Conservation (phyloP, 2,113 vertebrate genomes). For the Rhinolophus sinicus region DNA sequence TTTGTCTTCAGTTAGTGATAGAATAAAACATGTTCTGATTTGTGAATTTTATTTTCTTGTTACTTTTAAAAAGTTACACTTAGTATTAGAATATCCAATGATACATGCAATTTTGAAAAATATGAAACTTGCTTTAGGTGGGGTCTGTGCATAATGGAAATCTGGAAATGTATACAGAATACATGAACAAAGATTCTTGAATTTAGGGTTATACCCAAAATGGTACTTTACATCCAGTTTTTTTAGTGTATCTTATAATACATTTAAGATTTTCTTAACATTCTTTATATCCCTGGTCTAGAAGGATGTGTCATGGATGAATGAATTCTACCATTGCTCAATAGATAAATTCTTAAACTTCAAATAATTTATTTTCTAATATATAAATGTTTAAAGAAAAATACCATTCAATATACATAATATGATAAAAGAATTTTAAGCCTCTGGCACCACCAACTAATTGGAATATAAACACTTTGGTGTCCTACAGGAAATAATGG, state of each 20-base stretch:
- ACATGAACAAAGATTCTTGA: neutral
- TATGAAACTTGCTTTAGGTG: neutral
- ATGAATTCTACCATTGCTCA: neutral
- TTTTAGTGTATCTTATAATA: neutral
- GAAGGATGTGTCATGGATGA: neutral
- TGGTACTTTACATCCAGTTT: neutral
- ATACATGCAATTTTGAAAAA: neutral
- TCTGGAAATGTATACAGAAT: neutral
- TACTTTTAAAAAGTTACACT: neutral
- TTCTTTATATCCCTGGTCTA: neutral
- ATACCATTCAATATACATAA: neutral
- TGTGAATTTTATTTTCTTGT: neutral
- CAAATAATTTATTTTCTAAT: constrained; percentile 2
- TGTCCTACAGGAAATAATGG: constrained; percentile 12
- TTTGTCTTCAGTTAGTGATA: neutral
- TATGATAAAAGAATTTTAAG: neutral
- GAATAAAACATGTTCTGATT: neutral
- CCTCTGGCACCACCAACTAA: constrained; percentile 6
- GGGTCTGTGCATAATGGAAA: neutral
- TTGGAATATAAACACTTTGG: constrained; percentile 24
- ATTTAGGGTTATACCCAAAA: neutral
- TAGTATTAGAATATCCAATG: neutral
- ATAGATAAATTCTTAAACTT: neutral
- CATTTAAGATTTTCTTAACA: neutral
- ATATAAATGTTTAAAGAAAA: constrained; percentile 10